Evolutionary conservation across 2,113 vertebrate species (phyloP).

Genomic region (Aramus guarauna): DNA sequence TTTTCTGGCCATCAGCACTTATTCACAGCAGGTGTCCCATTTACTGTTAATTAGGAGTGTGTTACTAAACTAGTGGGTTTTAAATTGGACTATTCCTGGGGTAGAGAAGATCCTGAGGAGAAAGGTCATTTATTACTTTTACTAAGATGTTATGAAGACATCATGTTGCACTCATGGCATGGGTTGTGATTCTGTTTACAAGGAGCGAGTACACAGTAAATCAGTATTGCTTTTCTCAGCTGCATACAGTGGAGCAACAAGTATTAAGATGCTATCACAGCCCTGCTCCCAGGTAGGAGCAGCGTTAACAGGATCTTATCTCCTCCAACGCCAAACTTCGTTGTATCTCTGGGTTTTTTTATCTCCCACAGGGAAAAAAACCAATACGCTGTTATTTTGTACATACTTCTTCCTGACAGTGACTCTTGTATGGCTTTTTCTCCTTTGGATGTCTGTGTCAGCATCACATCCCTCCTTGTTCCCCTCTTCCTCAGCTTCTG

Average conservation of each 20-base stretch:
- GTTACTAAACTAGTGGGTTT: background rate
- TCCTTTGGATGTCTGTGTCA: background rate
- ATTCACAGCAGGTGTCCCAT: background rate
- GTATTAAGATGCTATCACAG: background rate
- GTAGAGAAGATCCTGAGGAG: background rate
- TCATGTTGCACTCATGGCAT: rapidly evolving
- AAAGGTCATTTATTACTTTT: background rate
- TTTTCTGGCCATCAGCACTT: background rate
- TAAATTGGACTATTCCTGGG: background rate
- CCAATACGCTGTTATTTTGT: background rate
- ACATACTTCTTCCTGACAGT: background rate
- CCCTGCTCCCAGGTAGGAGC: background rate
- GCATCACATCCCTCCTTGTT: background rate
- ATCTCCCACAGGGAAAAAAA: background rate
- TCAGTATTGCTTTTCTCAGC: background rate
- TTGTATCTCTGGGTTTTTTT: background rate
- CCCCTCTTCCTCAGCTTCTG: background rate
- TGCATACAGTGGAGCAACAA: background rate
- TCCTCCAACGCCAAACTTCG: background rate
- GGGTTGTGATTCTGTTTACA: background rate
- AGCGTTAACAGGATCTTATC: background rate
- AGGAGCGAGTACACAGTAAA: background rate
- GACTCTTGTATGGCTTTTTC: background rate
- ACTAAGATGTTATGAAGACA: background rate
- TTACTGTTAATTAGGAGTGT: background rate